phyloP scores from a whole-genome alignment of 92 coral and sea anemone genomes.

The Palythoa grandiflora region DNA sequence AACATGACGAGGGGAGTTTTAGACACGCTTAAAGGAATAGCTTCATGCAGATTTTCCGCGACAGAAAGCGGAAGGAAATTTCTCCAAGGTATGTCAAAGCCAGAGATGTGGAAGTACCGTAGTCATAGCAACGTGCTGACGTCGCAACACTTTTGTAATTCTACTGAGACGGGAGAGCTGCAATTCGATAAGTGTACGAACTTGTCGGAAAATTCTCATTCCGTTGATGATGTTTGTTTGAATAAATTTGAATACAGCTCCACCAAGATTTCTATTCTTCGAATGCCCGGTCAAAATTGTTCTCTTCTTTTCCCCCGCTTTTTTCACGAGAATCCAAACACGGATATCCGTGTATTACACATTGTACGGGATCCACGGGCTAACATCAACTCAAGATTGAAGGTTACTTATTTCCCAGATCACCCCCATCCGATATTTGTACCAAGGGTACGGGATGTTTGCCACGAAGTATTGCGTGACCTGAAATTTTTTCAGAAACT shows the following conservation, averaged over 20 bases:
- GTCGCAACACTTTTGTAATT: slow-evolving; percentile 57
- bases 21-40: slow-evolving; percentile 36
- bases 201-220: slow-evolving; percentile 10
- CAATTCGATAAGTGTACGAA: neutral
- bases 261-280: slow-evolving; percentile 54
- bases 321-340: slow-evolving; percentile 51
- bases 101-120: slow-evolving; percentile 24
- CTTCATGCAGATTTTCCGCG: slow-evolving; percentile 62
- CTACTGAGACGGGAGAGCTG: neutral
- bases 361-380: slow-evolving; percentile 72
- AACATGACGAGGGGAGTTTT: slow-evolving; percentile 19
- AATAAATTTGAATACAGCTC: slow-evolving; percentile 53
- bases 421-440: slow-evolving; percentile 36
- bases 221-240: slow-evolving; percentile 45
- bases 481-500: slow-evolving; percentile 53
- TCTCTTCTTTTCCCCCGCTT: slow-evolving; percentile 57
- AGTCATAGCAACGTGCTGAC: slow-evolving; percentile 46
- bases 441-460: slow-evolving; percentile 26
- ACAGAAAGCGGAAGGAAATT: slow-evolving; percentile 57
- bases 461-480: slow-evolving; percentile 58
- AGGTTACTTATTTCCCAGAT: slow-evolving; percentile 30
- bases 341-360: slow-evolving; percentile 54
- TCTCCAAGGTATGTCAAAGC: slow-evolving; percentile 27
- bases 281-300: slow-evolving; percentile 60
- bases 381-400: slow-evolving; percentile 62